Evolutionary conservation across 30 jellyfish, hydroid and myxozoan genomes (phyloP).

Genomic region (Turritopsis rubra): DNA sequence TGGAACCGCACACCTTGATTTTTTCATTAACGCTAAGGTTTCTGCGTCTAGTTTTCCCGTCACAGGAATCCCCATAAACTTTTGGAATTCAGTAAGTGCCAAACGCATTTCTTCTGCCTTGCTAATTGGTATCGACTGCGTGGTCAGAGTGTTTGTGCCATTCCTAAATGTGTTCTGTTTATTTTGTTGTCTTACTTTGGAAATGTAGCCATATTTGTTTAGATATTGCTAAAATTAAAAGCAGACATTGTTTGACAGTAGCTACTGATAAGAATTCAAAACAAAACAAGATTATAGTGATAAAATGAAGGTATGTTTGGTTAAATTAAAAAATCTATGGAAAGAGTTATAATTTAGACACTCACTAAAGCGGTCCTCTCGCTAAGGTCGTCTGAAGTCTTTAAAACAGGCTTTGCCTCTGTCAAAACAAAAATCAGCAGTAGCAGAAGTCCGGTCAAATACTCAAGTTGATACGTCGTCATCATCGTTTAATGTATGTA

Average conservation of each 20-base stretch:
- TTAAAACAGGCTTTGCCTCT: neutral
- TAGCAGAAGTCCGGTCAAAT: neutral
- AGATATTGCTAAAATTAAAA: neutral
- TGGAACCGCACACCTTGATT: slow-evolving; percentile 10
- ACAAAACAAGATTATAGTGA: too few species aligned
- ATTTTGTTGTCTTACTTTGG: neutral
- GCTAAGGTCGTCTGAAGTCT: neutral
- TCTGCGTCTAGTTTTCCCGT: slow-evolving; percentile 26
- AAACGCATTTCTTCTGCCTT: neutral
- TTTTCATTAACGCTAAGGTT: slow-evolving; percentile 6
- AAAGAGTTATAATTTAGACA: too few species aligned
- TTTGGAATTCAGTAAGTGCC: slow-evolving; percentile 17
- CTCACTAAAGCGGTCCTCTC: neutral
- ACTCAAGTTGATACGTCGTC: neutral
- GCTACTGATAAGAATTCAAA: too few species aligned
- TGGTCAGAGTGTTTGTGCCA: too few species aligned
- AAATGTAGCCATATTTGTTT: neutral
- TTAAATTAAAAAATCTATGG: too few species aligned
- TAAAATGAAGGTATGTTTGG: too few species aligned
- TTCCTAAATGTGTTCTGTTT: neutral
- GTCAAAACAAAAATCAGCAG: neutral
- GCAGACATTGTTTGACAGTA: neutral
- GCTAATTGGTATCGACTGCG: too few species aligned
- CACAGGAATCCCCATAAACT: neutral
- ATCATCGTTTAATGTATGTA: neutral